Evolutionary conservation across 2,888 invertebrate species (phyloP), one percentile per base, ranked within the genome.

Genomic region (Hydrotaea diabolus): DNA sequence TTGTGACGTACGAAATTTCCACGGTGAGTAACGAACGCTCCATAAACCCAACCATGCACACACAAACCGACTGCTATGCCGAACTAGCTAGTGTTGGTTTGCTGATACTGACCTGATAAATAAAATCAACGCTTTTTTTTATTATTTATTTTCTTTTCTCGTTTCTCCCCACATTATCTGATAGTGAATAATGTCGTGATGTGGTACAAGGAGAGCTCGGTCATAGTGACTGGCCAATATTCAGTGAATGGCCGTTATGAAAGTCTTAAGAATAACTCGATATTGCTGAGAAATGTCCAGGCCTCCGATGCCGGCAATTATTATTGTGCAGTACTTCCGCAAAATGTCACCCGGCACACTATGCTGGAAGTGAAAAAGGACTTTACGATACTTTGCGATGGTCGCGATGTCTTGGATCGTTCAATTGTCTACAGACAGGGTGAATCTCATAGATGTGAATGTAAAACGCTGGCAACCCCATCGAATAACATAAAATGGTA

Each of bases 371-470:
- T 92, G 72, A 87, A 88, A 69, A 89, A 89, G 77, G 86, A 86
- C 79, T 87, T 91, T 2, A 88, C 87, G 66, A 91, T 92, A 85
- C 88, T 87, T 71, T 90, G 90, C 82, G 90, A 91, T 87, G 91
- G 88, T 78, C 89, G 89, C 66, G 90, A 91, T 83, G 89, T 91
- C 11, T 89, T 91, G 55, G 90, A 90, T 86, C 89, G 89, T 4
- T 89, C 90, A 83, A 88, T 92, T 82, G 90, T 90, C 77, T 91
- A 89, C 81, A 89, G 88, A 81, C 90, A 92, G 87, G 91, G 91
- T 71, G 92, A 91, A 83, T 88, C 87, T 80, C 90, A 91, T 85
- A 88, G 85, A 77, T 88, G 92, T 64, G 88, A 90, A 80, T 92
- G 92, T 85, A 89, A 87, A 74, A 88, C 89, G 21, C 88, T 87